Base-by-base conservation (phyloP, 2,797 vertebrate genomes). In the Sebastes hubbsi region DNA sequence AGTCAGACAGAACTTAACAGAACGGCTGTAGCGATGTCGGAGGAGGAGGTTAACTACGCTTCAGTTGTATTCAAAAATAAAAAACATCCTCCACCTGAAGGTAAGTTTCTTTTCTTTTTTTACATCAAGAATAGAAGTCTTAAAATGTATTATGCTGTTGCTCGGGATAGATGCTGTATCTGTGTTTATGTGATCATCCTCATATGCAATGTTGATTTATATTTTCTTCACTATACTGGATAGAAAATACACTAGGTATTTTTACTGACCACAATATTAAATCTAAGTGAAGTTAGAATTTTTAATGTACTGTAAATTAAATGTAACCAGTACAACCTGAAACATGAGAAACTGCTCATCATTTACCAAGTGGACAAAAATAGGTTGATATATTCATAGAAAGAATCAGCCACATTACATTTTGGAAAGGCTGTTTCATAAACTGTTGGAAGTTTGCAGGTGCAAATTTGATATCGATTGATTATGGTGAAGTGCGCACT, bases 21-120 rank as follows among this genome's bases (percentile, higher is more conserved):
- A 32, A 5, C 3, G 1, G 6, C 46, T 2, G 36, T 1, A 16
- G 58, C 0, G 2, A 93, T 93, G 94, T 84, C 29, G 0, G 84
- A 90, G 25, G 82, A 78, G 1, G 86, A 95, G 6, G 32, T 88
- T 0, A 64, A 14, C 38, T 94, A 95, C 3, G 59, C 92, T 27
- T 77, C 79, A 11, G 62, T 94, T 1, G 42, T 38, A 3, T 94
- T 94, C 38, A 85, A 84, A 38, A 0, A 36, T 12, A 42, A 30
- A 4, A 49, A 64, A 0, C 16, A 29, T 9, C 16, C 64, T 5
- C 25, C 0, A 27, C 13, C 42, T 61, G 2, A 74, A 87, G 83
- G 92, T 92, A 72, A 72, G 77, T 58, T 12, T 20, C 3, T 0
- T 8, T 61, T 4, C 2, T 18, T 34, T 5, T 13, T 11, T 25